Evolutionary conservation across 2,888 invertebrate species (phyloP), one percentile per base, ranked within the genome.

Genomic region (Xestia xanthographa): DNA sequence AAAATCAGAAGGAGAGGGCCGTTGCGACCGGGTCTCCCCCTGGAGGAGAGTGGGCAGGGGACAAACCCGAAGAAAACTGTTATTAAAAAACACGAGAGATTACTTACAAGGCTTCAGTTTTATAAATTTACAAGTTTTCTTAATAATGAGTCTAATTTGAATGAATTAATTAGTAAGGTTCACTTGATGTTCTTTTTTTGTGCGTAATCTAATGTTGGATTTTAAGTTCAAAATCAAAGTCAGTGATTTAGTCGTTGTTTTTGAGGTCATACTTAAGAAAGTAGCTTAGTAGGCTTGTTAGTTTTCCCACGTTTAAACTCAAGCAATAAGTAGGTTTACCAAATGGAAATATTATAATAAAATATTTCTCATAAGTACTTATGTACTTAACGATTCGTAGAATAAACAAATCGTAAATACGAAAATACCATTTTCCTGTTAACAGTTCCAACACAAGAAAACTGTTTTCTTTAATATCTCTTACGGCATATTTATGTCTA

Each of bases 61-160:
- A 91, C 91, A 88, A 85, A 90, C 90, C 89, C 89, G 94, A 94
- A 93, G 94, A 94, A 95, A 94, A 94, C 93, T 93, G 94, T 95
- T 95, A 95, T 95, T 95, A 95, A 95, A 82, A 87, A 95, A 94
- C 91, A 92, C 91, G 91, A 93, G 91, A 94, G 92, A 94, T 95
- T 93, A 94, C 92, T 92, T 92, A 92, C 91, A 89, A 92, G 90
- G 89, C 90, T 93, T 92, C 92, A 91, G 89, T 92, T 92, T 92
- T 90, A 82, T 82, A 90, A 90, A 91, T 90, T 89, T 87, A 86
- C 85, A 85, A 77, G 77, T 72, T 87, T 79, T 63, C 12, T 22
- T 41, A 77, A 72, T 84, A 71, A 80, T 60, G 34, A 71, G n/a
- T 66, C 67, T 58, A 41, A 75, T 71, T 80, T 67, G 22, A 53